phyloP scores from a whole-genome alignment of 2,888 invertebrate species.

The Caenorhabditis virilis region DNA sequence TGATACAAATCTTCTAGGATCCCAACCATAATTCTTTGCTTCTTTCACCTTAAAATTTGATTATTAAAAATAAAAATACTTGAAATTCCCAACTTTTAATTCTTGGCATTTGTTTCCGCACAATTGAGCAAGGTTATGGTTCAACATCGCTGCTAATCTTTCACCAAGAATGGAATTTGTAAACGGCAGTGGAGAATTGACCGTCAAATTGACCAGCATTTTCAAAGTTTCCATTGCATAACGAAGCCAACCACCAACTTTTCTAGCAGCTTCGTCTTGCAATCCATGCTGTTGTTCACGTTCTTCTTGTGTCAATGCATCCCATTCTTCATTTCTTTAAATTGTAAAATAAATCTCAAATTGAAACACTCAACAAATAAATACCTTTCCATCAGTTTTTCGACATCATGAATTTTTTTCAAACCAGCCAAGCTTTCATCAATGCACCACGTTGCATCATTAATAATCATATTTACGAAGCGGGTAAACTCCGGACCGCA shows the following conservation, averaged over 20 bases:
- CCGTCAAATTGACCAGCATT: slow-evolving; percentile 93
- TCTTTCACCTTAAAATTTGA: slow-evolving; percentile 73
- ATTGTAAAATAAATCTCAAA: neutral
- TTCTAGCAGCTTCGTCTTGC: slow-evolving; percentile 68
- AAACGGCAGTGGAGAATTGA: slow-evolving; percentile 90
- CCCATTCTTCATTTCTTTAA: slow-evolving; percentile 51
- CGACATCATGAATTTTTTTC: slow-evolving; percentile 77
- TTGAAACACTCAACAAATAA: slow-evolving; percentile 69
- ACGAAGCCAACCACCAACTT: slow-evolving; percentile 65
- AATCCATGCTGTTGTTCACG: slow-evolving; percentile 45
- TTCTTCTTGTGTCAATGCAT: slow-evolving; percentile 41
- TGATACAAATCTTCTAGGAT: slow-evolving; percentile 86
- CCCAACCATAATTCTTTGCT: slow-evolving; percentile 91
- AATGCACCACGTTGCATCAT: slow-evolving; percentile 91
- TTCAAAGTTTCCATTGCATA: slow-evolving; percentile 88
- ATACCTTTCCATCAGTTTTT: slow-evolving; percentile 79
- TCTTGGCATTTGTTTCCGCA: slow-evolving; percentile 73
- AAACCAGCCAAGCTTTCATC: slow-evolving; percentile 93
- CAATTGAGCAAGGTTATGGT: slow-evolving; percentile 93
- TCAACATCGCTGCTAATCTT: slow-evolving; percentile 93
- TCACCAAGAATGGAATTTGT: slow-evolving; percentile 85
- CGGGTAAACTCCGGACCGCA: slow-evolving; percentile 77
- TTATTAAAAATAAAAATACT: slow-evolving; percentile 70
- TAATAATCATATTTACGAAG: slow-evolving; percentile 93
- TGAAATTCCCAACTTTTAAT: slow-evolving; percentile 47